Evolutionary conservation across 2,888 invertebrate species (phyloP), one percentile per base, ranked within the genome.

Genomic region (Mamestra brassicae): DNA sequence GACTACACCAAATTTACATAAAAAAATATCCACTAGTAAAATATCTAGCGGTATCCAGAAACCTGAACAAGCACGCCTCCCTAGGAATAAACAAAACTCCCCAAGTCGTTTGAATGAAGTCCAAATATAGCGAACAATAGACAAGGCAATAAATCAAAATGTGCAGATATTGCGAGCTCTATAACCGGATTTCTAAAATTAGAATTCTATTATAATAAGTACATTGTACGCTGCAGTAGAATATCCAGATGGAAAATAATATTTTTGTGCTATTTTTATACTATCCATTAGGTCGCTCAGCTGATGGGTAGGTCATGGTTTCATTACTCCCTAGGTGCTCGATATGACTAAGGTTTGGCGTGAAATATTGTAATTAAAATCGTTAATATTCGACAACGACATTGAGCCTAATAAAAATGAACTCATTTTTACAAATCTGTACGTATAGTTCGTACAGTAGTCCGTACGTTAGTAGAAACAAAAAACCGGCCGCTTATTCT

Each of bases 271-370:
- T 78, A 81, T 81, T 85, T 74, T 69, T 69, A 62, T 63, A 62
- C 54, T 54, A 52, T 10, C 36, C 77, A 81, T 73, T 82, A 77
- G 61, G 65, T 75, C 54, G 68, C 74, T 55, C 50, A 73, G 38
- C 61, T 57, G 54, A 71, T 71, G 73, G 76, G 50, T 73, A 82
- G 80, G 85, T 83, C 85, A 85, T 74, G 85, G 83, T 78, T 78
- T 68, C 45, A 85, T 74, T 47, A 81, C 26, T 85, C 82, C 77
- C 85, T 50, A 62, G 73, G 60, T 61, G 68, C 62, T 76, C 26
- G 11, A 72, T 60, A 71, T 75, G 77, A 78, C 50, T 76, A 78
- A 80, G 78, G 77, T 79, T 71, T 78, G 61, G 57, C 69, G 71
- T 70, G 63, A 64, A 84, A 72, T 38, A 76, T 63, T 60, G 61